Conservation (phyloP, 2,113 vertebrate genomes). For the Actinemys pallida region DNA sequence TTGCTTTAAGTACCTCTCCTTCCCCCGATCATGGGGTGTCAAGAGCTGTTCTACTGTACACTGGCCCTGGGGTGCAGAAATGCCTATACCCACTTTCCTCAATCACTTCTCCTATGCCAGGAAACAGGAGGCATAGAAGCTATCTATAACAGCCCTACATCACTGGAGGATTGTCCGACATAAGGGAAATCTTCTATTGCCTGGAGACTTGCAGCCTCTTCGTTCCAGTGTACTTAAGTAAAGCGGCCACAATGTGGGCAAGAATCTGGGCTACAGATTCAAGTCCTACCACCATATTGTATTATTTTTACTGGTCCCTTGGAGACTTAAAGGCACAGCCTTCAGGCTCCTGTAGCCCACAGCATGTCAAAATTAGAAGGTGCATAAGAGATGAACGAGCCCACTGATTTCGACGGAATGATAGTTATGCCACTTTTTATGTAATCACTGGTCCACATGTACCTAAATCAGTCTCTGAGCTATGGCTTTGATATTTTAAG, state of each 20-base stretch:
- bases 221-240: background rate
- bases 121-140: background rate
- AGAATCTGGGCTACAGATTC: slow-evolving; percentile 10
- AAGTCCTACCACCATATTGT: background rate
- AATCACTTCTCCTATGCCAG: background rate
- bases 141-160: background rate
- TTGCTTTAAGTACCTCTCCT: background rate
- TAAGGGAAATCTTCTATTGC: background rate
- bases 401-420: background rate
- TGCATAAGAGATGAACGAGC: background rate
- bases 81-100: background rate
- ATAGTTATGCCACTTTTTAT: background rate
- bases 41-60: background rate
- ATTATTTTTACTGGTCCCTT: background rate
- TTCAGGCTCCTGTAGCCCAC: background rate
- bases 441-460: background rate
- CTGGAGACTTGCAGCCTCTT: background rate
- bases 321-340: background rate
- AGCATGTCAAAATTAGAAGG: background rate
- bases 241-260: background rate
- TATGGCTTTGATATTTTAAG: background rate
- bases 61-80: background rate
- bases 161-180: background rate
- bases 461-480: background rate
- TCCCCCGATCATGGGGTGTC: background rate